These are phyloP conservation scores for Motacilla alba DNA, from an alignment of 2,113 vertebrate species.

Conservation along the genomic window DNA sequence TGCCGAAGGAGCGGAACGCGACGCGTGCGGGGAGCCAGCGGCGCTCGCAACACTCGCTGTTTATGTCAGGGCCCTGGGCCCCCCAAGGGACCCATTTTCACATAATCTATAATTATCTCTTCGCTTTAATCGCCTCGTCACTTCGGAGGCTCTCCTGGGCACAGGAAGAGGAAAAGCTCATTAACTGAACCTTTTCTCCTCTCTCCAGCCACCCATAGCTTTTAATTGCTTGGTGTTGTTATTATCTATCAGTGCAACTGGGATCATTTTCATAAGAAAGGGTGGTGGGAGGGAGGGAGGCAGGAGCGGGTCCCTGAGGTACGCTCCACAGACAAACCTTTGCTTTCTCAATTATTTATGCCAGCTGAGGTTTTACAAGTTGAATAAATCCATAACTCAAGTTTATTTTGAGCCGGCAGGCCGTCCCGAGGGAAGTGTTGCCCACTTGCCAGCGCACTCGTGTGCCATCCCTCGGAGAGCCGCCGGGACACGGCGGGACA, in stretches of 20 bases:
- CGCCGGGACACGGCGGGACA: conserved; percentile 65
- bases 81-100: conserved; percentile 79
- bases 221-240: conserved; percentile 93
- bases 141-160: conserved; percentile 78
- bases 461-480: conserved; percentile 53
- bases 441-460: conserved; percentile 71
- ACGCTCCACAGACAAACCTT: conserved; percentile 77
- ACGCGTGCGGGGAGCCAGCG: conserved; percentile 43
- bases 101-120: conserved; percentile 89
- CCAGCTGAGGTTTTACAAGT: conserved; percentile 84
- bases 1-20: conserved; percentile 13
- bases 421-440: conserved; percentile 58
- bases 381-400: conserved; percentile 86
- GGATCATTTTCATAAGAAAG: conserved; percentile 87
- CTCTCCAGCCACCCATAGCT: conserved; percentile 85
- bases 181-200: conserved; percentile 93
- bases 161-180: conserved; percentile 89
- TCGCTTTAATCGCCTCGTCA: conserved; percentile 82
- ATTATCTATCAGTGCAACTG: conserved; percentile 87
- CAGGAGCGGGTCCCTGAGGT: conserved; percentile 75
- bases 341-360: conserved; percentile 86
- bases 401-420: conserved; percentile 76
- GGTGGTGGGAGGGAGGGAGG: conserved; percentile 68
- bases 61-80: conserved; percentile 70
- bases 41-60: conserved; percentile 61